phyloP scores from a whole-genome alignment of 2,113 vertebrate species.

The Gambusia affinis region DNA sequence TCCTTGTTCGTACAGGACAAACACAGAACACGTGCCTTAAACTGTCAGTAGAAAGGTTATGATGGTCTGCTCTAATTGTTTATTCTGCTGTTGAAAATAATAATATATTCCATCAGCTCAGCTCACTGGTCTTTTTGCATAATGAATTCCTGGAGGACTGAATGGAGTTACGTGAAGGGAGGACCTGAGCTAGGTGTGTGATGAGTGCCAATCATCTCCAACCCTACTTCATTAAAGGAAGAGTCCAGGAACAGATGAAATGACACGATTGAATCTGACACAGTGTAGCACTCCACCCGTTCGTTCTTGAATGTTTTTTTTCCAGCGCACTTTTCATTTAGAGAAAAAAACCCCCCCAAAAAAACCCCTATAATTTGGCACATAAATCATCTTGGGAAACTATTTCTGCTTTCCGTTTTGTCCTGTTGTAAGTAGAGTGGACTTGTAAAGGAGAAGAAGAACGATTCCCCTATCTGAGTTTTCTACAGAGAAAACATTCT shows the following conservation, averaged over 20 bases:
- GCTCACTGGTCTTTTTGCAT: slow-evolving; percentile 46
- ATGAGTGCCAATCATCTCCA: slow-evolving; percentile 56
- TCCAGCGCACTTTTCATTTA: background rate
- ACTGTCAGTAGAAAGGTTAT: slow-evolving; percentile 37
- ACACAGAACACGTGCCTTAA: slow-evolving; percentile 29
- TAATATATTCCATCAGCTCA: slow-evolving; percentile 44
- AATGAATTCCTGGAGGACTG: slow-evolving; percentile 58
- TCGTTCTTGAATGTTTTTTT: background rate
- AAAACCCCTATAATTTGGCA: background rate
- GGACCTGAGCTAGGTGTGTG: slow-evolving; percentile 31
- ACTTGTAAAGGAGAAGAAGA: background rate
- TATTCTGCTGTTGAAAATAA: slow-evolving; percentile 36
- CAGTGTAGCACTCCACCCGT: background rate
- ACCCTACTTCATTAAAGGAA: slow-evolving; percentile 39
- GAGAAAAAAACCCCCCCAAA: background rate
- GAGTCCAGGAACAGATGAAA: background rate
- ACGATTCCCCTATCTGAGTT: background rate
- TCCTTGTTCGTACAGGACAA: slow-evolving; percentile 24
- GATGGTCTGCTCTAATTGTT: slow-evolving; percentile 42
- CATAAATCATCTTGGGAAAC: background rate
- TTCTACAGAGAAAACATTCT: too few species aligned
- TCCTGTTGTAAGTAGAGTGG: background rate
- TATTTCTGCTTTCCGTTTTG: background rate
- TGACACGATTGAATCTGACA: slow-evolving; percentile 27
- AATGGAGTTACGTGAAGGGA: slow-evolving; percentile 77